Evolutionary conservation across 1,140 invertebrate species (phyloP).

Genomic region (Formica selysi): DNA sequence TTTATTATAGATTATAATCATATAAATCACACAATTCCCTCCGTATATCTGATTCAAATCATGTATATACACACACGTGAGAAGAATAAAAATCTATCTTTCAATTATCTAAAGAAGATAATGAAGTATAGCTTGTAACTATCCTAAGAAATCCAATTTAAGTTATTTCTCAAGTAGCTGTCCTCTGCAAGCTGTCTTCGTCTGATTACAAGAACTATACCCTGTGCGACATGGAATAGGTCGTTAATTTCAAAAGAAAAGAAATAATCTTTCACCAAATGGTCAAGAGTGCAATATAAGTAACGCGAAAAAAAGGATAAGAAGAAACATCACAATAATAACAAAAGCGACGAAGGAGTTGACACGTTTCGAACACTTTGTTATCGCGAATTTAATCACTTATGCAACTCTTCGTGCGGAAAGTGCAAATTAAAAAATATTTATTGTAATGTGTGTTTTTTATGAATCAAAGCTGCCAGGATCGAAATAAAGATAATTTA

Average conservation of each 20-base stretch:
- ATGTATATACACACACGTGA: no score
- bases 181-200: constrained; percentile 33
- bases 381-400: constrained; percentile 8
- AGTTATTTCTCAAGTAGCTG: constrained; percentile 48
- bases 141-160: constrained; percentile 47
- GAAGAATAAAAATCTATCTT: constrained; percentile 27
- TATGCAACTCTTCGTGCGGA: background rate
- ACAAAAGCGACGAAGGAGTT: background rate
- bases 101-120: constrained; percentile 36
- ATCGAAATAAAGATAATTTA: background rate
- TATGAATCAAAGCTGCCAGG: background rate
- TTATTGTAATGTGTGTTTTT: background rate
- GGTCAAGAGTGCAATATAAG: background rate
- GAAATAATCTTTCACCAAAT: background rate
- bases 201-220: constrained; percentile 55
- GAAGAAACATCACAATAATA: constrained; percentile 12
- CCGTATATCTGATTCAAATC: background rate
- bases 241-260: constrained; percentile 58
- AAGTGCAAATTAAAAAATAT: background rate
- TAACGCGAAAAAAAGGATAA: background rate
- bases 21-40: background rate
- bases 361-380: background rate
- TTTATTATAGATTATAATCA: background rate
- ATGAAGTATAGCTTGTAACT: constrained; percentile 14
- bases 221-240: constrained; percentile 30